Base-by-base conservation (phyloP, 64 coral and sea anemone genomes). In the Porites australiensis region DNA sequence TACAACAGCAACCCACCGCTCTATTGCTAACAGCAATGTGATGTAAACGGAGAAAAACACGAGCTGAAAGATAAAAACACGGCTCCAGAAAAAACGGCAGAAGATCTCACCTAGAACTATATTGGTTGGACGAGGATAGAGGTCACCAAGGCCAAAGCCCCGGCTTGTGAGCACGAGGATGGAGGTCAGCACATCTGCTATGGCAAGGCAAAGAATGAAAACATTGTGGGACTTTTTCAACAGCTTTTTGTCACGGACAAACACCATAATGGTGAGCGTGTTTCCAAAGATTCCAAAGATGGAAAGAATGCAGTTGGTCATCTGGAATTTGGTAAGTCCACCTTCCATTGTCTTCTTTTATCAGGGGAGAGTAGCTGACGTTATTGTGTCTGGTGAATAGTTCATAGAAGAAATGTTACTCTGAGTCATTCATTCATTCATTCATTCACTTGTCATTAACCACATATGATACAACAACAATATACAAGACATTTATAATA, bases 41-140 rank as follows among this genome's bases (percentile, higher is more conserved):
- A 77, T 77, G 19, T 77, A 77, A 3, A 46, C 75, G 0, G 75
- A 77, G 75, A 77, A 77, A 10, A 77, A 49, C 75, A 77, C 75
- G 5, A 77, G 16, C 50, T 77, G 75, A 7, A 55, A 77, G 6
- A 77, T 49, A 75, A 75, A 50, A 44, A 75, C 45, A 7, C 72
- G 45, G 18, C 72, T 75, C 72, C 72, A 75, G 19, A 77, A 55
- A 5, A 77, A 6, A 7, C 75, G 75, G 10, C 75, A 77, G n/a
- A 77, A 77, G 18, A 77, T 54, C 4, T 77, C 75, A 3, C 75
- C 75, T 4, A 54, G 49, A 8, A 55, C 50, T 18, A 2, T 49
- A 54, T 55, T 77, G 49, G 75, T 77, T 8, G 75, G 75, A 77
- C 55, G 55, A 77, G 75, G 75, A 77, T 50, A 75, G 0, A 15